Evolutionary conservation across 2,113 vertebrate genomes (phyloP), one percentile per base, ranked within the genome.

Genomic region (Neopipo cinnamomea): DNA sequence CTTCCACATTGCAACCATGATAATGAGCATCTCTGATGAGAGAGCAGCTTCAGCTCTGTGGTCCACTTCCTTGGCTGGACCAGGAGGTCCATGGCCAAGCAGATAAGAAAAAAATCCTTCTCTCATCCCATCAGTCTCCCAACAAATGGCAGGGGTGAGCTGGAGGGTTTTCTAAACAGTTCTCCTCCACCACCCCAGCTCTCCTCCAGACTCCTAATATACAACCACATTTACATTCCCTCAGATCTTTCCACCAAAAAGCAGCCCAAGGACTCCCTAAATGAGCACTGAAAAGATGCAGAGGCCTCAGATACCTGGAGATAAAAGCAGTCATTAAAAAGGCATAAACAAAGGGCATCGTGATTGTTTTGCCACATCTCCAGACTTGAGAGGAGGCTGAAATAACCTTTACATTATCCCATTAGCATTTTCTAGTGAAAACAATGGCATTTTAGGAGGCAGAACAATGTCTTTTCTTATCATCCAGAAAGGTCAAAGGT

Each of bases 391-490:
- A 84, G 81, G 70, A 91, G 68, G 79, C 79, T 86, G 72, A 88
- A 93, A 94, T 97, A 97, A 97, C 97, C 97, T 97, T 97, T 97
- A 88, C 52, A 77, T 93, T 96, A 97, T 96, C 72, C 85, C 90
- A 97, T 97, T 97, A 97, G 97, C 97, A 97, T 97, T 97, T 90
- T 94, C 91, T 79, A 91, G 85, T 2, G 30, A 92, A 97, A 96
- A 94, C 79, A 82, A 71, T 0, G n/a, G 91, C 95, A 95, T 95
- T 94, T 96, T 89, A 85, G 85, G 68, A 95, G 91, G 71, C 41
- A 82, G 93, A 88, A 88, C 84, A 37, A 92, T 71, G 86, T 78
- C 30, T 91, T 94, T 92, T 84, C 88, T 88, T 95, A 94, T 94
- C 83, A 96, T 91, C 65, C 88, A 53, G 87, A 97, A 97, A 97